Conservation (phyloP, 2,113 vertebrate species). For the Ceuthmochares aereus region DNA sequence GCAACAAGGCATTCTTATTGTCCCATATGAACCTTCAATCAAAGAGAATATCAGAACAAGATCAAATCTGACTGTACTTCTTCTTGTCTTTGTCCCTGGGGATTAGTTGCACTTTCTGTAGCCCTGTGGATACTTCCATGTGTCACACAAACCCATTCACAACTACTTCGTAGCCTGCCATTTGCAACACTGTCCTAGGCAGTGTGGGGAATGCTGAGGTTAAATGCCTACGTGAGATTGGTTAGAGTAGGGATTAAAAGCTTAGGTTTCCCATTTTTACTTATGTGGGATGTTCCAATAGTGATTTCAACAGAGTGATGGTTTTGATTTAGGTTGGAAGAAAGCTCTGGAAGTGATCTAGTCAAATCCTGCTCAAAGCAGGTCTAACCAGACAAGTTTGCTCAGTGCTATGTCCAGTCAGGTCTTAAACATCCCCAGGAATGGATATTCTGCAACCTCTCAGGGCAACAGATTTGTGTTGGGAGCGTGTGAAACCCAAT, state of each 20-base stretch:
- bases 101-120: neutral
- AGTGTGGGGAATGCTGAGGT: neutral
- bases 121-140: neutral
- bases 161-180: neutral
- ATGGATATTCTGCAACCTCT: neutral
- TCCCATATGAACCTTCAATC: neutral
- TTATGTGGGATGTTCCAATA: neutral
- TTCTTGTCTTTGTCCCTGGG: neutral
- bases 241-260: neutral
- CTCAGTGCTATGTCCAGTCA: neutral
- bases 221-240: neutral
- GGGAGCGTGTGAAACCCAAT: neutral
- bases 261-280: neutral
- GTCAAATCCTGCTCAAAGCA: neutral
- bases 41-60: neutral
- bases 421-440: neutral
- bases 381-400: neutral
- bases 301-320: neutral
- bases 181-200: neutral
- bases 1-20: neutral
- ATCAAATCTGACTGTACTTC: neutral
- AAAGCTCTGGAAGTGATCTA: neutral
- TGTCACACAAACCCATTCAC: rapidly evolving
- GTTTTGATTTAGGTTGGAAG: neutral
- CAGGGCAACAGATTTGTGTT: neutral